Evolutionary conservation across 1,140 invertebrate genomes (phyloP), one percentile per base, ranked within the genome.

Genomic region (Drosophila melanogaster): DNA sequence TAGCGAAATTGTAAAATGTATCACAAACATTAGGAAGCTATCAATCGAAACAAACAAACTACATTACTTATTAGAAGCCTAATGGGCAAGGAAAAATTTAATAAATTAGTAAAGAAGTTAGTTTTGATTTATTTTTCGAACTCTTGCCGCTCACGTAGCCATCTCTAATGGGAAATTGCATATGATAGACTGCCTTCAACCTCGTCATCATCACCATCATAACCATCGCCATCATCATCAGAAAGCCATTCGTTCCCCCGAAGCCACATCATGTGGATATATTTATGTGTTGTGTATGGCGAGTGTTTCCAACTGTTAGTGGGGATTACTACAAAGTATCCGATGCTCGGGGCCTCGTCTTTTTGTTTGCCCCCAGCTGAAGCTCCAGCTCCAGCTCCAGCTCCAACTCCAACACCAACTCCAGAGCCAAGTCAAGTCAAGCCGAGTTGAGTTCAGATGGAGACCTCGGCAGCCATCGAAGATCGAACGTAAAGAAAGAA

Each of bases 311-410:
- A 58, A 61, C 79, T 86, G 75, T 78, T 65, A 79, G 79, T 59
- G 70, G 72, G 76, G 70, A 86, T 83, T 79, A 79, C 87, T 86
- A 79, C 78, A 76, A 69, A 80, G 77, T 75, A 74, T 72, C 50
- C 81, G 79, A 87, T 51, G 74, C 74, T 64, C 55, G 41, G 71
- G 55, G 38, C 38, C 35, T 24, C 14, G 50, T 44, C 41, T 41
- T 77, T 81, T 75, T 71, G 78, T 65, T 76, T 81, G 70, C 66
- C 55, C 62, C 50, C n/a, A 33, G 44, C 43, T 55, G 37, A 35
- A 33, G 26, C 26, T 30, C 0, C 26, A 30, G 26, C 26, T 30
- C 26, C 6, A 33, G 26, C 26, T 30, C 0, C 26, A 30, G 26
- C 26, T 30, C 26, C 6, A 30, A 3, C 30, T 30, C 7, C 30